These are phyloP conservation scores for Nestor notabilis DNA, from an alignment of 2,113 vertebrate species.

Conservation along the genomic window DNA sequence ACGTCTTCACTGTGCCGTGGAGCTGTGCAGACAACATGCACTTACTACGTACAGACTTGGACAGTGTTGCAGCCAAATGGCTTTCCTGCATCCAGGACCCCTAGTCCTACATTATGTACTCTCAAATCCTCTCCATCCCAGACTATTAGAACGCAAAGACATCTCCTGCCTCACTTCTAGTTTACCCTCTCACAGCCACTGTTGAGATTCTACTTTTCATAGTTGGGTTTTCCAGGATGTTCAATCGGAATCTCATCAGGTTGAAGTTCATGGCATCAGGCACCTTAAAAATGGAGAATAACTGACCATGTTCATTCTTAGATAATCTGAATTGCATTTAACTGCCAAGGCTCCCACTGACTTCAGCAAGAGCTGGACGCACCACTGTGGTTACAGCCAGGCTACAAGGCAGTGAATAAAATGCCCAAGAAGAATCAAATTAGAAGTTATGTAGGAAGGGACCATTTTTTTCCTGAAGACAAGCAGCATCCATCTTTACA, in stretches of 20 bases:
- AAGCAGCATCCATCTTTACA: neutral
- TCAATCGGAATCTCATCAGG: neutral
- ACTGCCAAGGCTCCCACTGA: neutral
- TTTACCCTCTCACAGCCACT: neutral
- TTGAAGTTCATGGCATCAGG: neutral
- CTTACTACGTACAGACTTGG: neutral
- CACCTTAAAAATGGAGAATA: neutral
- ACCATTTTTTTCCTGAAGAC: neutral
- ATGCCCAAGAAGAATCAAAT: neutral
- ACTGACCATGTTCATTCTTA: neutral
- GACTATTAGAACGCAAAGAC: neutral
- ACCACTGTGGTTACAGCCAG: neutral
- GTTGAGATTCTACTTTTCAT: neutral
- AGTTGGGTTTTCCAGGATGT: neutral
- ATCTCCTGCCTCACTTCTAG: neutral
- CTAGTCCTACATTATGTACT: neutral
- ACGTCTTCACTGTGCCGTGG: neutral
- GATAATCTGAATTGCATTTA: neutral
- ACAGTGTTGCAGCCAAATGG: neutral
- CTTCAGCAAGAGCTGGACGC: neutral
- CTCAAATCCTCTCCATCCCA: neutral
- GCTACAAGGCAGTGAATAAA: neutral
- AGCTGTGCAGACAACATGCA: neutral
- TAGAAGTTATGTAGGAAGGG: neutral
- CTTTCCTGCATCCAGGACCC: neutral